Conservation (phyloP, 2,113 vertebrate species). For the Microtus richardsoni region DNA sequence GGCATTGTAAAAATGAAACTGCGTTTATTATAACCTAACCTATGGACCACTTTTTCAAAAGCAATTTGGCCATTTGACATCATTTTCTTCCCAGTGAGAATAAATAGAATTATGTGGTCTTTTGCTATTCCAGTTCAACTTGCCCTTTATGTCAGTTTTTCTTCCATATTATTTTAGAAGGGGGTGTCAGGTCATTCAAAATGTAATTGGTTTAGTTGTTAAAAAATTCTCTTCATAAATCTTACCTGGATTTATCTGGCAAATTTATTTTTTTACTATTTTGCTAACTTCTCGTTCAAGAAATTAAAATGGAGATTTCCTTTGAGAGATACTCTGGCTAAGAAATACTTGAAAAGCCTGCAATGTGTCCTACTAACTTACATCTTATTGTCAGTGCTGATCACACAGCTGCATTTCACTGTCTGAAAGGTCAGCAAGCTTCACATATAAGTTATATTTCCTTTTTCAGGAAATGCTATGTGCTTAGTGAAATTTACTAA, state of each 20-base stretch:
- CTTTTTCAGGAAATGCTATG: neutral
- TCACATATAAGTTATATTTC: neutral
- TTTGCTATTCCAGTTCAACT: constrained; percentile 60
- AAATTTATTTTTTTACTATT: constrained; percentile 26
- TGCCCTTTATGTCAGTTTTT: constrained; percentile 64
- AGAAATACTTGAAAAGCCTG: neutral
- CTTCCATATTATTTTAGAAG: neutral
- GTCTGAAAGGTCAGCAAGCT: neutral
- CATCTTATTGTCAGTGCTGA: neutral
- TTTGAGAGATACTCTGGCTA: neutral
- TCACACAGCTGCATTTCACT: neutral
- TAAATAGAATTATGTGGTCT: constrained; percentile 56
- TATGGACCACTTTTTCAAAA: constrained; percentile 46
- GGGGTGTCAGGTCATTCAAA: constrained; percentile 8
- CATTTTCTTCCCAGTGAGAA: constrained; percentile 59
- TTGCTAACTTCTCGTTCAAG: constrained; percentile 2
- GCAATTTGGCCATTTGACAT: constrained; percentile 67
- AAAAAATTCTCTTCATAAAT: neutral
- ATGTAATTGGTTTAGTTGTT: constrained; percentile 27
- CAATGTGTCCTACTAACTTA: neutral
- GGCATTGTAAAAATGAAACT: constrained; percentile 63
- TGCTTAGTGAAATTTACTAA: neutral
- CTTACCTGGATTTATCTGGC: neutral
- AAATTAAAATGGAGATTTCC: neutral
- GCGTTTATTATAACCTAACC: constrained; percentile 61